phyloP scores from a whole-genome alignment of 2,113 vertebrate species.

The Megaleporinus macrocephalus region DNA sequence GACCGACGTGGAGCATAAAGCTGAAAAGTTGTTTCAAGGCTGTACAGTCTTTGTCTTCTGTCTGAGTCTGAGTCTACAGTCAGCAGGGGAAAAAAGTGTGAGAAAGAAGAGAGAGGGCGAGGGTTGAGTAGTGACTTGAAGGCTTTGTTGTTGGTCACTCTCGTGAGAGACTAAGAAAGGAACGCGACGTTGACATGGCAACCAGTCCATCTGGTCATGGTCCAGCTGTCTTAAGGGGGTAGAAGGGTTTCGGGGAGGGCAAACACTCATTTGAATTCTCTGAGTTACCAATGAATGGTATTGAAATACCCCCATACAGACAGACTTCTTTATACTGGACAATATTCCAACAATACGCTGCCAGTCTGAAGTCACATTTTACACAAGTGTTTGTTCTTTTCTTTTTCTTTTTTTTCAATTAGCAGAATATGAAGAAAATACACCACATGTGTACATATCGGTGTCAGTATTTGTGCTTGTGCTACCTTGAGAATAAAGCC shows the following conservation, averaged over 20 bases:
- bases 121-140: constrained; percentile 52
- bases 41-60: constrained; percentile 15
- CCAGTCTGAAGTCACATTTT: neutral
- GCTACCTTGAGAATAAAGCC: no score
- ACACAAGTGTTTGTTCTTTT: neutral
- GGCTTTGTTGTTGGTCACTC: constrained; percentile 57
- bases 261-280: constrained; percentile 58
- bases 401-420: no score
- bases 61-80: neutral
- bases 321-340: neutral
- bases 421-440: no score
- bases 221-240: constrained; percentile 67
- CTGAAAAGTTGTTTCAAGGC: neutral
- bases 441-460: no score
- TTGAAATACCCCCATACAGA: neutral
- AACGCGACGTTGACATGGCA: constrained; percentile 68
- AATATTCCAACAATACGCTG: neutral
- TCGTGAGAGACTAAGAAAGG: constrained; percentile 62
- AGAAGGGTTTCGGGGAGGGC: constrained; percentile 52
- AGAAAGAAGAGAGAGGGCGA: constrained; percentile 2
- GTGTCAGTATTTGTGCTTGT: no score
- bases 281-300: constrained; percentile 30
- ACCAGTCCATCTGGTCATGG: constrained; percentile 69
- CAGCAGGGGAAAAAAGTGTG: neutral
- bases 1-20: neutral